These are phyloP conservation scores for Apistogramma diplotaenia DNA, from an alignment of 2,113 vertebrate genomes.

Conservation along the genomic window DNA sequence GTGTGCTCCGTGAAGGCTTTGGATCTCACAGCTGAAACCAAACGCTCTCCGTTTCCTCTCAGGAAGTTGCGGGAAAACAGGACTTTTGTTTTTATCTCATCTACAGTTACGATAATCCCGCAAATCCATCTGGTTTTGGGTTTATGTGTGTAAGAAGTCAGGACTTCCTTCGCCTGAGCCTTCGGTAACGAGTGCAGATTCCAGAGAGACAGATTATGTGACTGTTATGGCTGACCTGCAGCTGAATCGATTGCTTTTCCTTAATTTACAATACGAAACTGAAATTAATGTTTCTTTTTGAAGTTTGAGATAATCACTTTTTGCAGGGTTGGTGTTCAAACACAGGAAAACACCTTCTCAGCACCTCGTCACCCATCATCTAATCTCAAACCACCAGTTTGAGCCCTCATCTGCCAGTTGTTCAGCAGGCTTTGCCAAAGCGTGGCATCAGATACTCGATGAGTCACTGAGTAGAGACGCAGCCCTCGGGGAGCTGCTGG, in stretches of 20 bases:
- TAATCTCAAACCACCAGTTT: neutral
- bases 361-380: neutral
- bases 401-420: neutral
- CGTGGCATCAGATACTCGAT: neutral
- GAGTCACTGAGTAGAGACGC: neutral
- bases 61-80: constrained; percentile 41
- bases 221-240: neutral
- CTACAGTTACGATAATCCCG: constrained; percentile 54
- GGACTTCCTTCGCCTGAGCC: constrained; percentile 22
- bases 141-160: constrained; percentile 20
- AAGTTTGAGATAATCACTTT: neutral
- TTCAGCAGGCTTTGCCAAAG: neutral
- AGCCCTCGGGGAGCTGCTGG: neutral
- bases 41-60: constrained; percentile 13
- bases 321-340: neutral
- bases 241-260: neutral
- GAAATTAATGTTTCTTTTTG: no score
- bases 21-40: constrained; percentile 25
- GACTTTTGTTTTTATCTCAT: constrained; percentile 54
- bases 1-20: constrained; percentile 2
- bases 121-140: constrained; percentile 45
- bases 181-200: neutral
- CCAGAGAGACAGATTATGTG: neutral
- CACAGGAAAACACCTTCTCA: neutral
- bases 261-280: neutral